Conservation (phyloP, 2,888 invertebrate species). For the Arrhopalites spinosus region DNA sequence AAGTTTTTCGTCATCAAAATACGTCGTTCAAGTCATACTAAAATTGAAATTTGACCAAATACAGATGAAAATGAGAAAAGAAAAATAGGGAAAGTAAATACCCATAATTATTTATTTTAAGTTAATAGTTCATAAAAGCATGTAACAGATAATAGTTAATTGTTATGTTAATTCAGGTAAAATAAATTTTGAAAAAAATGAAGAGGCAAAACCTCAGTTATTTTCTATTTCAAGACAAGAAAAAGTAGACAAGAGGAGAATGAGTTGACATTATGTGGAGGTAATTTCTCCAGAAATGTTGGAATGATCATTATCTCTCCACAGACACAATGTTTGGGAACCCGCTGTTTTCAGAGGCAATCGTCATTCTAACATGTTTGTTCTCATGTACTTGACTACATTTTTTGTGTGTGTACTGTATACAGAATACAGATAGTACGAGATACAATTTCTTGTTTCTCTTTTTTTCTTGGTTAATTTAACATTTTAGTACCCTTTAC, state of each 20-base stretch:
- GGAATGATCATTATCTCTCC: conserved; percentile 36
- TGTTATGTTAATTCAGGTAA: no score
- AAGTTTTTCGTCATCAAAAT: no score
- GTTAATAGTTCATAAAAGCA: no score
- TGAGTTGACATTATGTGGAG: conserved; percentile 27
- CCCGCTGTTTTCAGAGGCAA: no score
- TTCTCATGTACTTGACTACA: neutral
- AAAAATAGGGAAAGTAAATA: no score
- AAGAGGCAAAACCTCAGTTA: conserved; percentile 8
- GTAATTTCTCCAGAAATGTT: conserved; percentile 27
- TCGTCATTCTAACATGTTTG: neutral
- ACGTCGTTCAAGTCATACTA: no score
- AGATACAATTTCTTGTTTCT: neutral
- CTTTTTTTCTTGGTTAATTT: neutral
- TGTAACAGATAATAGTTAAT: no score
- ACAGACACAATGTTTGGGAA: neutral
- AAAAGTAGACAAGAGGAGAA: neutral
- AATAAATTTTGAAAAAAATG: conserved; percentile 3
- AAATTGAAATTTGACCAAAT: no score
- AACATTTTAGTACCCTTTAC: no score
- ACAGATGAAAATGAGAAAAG: no score
- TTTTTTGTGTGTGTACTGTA: neutral
- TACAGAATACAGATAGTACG: no score
- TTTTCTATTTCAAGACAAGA: neutral
- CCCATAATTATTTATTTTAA: no score